Evolutionary conservation across 2,888 invertebrate species (phyloP), one percentile per base, ranked within the genome.

Genomic region (Suillia variegata): DNA sequence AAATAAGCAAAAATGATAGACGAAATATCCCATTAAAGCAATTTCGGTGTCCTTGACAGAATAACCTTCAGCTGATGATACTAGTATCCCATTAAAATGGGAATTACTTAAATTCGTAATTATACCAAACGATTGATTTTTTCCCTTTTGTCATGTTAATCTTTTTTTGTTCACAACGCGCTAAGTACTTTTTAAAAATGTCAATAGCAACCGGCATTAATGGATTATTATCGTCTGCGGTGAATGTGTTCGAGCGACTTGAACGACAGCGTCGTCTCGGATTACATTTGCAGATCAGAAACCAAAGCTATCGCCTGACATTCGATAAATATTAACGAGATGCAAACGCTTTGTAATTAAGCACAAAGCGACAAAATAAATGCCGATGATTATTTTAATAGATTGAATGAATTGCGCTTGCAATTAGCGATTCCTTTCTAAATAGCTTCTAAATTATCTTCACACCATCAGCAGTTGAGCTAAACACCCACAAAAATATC

Each of bases 111-210:
- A 38, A 38, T 38, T 38, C 6, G 26, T 6, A 26, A 26, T 26
- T 26, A 6, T 26, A 6, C 10, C 6, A 6, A 10, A 26, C 5
- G 10, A 26, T 26, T 26, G 26, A 26, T 10, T 26, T 26, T 26
- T 26, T 26, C 26, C 10, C 18, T 51, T 48, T 21, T 12, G 18
- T 2, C 20, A 21, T 58, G 56, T 59, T 49, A 50, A 33, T 58
- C 54, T 63, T 62, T 62, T 69, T 64, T 74, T 65, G 53, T 42
- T 49, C n/a, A 6, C 13, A 42, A 17, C n/a, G 42, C 4, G n/a
- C n/a, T 42, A 4, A 4, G n/a, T 42, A 54, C 54, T 54, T 54
- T 52, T 5, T n/a, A n/a, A n/a, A 10, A 26, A 26, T 10, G 26
- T 26, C 10, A 26, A 26, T 26, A 26, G 10, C 13, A 8, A 31